phyloP scores from a whole-genome alignment of 2,113 vertebrate species.

The Daphoenositta chrysoptera region DNA sequence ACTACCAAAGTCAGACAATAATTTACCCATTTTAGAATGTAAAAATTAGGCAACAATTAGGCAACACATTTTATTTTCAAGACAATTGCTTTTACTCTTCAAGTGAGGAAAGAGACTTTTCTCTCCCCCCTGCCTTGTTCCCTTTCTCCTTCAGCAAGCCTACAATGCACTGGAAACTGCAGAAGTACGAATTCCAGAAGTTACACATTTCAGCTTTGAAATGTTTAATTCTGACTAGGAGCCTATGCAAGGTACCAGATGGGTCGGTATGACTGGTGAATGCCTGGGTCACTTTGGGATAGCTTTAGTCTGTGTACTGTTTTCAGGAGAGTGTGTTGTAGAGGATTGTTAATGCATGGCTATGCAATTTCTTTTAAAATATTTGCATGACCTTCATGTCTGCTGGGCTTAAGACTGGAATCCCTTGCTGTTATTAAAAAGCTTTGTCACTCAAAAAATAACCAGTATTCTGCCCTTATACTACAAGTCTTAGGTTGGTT shows the following conservation, averaged over 20 bases:
- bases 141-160: background rate
- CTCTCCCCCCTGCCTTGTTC: background rate
- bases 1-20: background rate
- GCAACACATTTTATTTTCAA: background rate
- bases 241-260: background rate
- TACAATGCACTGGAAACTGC: background rate
- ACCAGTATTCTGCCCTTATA: background rate
- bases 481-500: background rate
- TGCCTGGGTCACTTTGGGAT: background rate
- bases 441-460: background rate
- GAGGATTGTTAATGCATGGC: background rate
- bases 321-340: background rate
- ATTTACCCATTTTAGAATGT: background rate
- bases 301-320: background rate
- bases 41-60: background rate
- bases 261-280: fast-evolving
- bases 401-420: background rate
- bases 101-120: background rate
- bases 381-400: background rate
- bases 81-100: background rate
- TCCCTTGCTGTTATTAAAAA: background rate
- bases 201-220: background rate
- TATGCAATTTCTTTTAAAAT: background rate
- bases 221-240: background rate
- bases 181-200: background rate